Base-by-base conservation (phyloP, 2,888 invertebrate species). In the Drosophila paramelanica region DNA sequence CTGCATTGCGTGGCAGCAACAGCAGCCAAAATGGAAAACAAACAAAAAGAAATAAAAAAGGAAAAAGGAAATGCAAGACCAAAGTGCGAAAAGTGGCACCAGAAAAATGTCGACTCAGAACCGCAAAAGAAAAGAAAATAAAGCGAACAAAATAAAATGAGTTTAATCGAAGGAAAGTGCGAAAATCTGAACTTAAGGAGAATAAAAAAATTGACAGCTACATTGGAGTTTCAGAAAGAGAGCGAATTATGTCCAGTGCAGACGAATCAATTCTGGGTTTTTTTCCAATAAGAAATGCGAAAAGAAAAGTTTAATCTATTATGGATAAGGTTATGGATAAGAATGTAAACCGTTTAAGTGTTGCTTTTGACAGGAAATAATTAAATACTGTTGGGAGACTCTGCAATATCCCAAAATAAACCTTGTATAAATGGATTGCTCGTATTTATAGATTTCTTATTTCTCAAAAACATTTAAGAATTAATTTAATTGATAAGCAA, bases 81-180 rank as follows among this genome's bases (percentile, higher is more conserved):
- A 11, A 61, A 78, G 64, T 76, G 69, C 51, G 53, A 74, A 68
- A 77, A 78, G 17, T 78, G 66, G 60, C 65, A 56, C 55, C 57
- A 43, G 25, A 45, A 65, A 52, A 58, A 49, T 49, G 57, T 49
- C 36, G 38, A 56, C 33, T 17, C 13, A 43, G 51, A 6, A 14
- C 10, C 41, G 51, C 4, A 39, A 27, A 50, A 38, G 8, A 11
- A 17, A 13, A 11, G 1, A 31, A 7, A 53, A 7, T 11, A 11
- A 25, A 11, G 13, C 11, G 20, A 20, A 20, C 17, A n/a, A 14
- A 27, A 14, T 27, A n/a, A 59, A 52, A 56, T 36, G 14, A 55
- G 60, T 38, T 55, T 27, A 56, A 41, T 11, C 31, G 41, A 31
- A 46, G 42, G 5, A 36, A 64, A 42, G 10, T 20, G 33, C 23